phyloP scores from a whole-genome alignment of 2,113 vertebrate species.

The Polypterus bichir region DNA sequence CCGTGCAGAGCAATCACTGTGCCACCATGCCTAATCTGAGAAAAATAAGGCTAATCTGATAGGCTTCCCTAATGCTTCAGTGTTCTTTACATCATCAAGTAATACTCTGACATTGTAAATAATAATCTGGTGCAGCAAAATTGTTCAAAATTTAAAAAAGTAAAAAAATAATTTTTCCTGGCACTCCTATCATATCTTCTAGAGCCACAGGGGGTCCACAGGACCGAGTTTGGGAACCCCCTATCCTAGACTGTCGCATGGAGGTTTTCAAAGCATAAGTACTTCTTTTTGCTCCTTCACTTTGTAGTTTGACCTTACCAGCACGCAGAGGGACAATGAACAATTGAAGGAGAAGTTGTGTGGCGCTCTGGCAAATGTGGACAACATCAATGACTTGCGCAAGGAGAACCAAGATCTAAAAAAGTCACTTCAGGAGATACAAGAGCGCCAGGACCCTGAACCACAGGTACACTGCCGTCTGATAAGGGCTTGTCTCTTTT shows the following conservation, averaged over 20 bases:
- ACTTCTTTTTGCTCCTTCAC: not conserved
- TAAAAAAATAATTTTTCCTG: not conserved
- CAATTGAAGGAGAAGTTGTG: conserved; percentile 28
- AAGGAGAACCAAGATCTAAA: conserved; percentile 26
- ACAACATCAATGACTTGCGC: conserved; percentile 20
- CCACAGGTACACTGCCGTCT: conserved; percentile 19
- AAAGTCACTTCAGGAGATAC: conserved; percentile 20
- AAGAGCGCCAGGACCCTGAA: conserved; percentile 14
- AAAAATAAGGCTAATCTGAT: too few species aligned
- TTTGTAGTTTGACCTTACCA: conserved; percentile 45
- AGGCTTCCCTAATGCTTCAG: too few species aligned
- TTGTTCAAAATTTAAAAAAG: not conserved
- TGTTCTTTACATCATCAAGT: too few species aligned
- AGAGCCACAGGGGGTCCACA: not conserved
- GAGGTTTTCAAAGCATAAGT: too few species aligned
- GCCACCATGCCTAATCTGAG: too few species aligned
- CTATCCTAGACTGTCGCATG: too few species aligned
- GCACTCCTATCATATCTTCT: not conserved
- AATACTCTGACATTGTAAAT: too few species aligned
- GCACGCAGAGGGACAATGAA: conserved; percentile 35
- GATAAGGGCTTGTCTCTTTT: not conserved
- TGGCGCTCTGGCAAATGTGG: conserved; percentile 10
- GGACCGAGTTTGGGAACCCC: too few species aligned
- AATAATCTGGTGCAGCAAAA: too few species aligned
- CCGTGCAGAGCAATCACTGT: too few species aligned